phyloP scores from a whole-genome alignment of 2,113 vertebrate species.

The Chroicocephalus ridibundus region DNA sequence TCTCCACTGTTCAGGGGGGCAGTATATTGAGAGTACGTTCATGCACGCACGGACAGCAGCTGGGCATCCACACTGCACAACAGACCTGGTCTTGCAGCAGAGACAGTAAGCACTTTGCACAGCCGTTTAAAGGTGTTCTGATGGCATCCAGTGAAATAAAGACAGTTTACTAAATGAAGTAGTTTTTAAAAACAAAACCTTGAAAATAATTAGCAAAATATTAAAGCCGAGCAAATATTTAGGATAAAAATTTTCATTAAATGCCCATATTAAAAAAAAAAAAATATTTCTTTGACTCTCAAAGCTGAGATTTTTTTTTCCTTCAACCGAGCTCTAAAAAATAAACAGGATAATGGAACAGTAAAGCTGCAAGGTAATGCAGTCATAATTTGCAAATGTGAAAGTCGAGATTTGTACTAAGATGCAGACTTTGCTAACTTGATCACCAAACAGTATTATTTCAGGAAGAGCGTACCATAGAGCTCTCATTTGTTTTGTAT shows the following conservation, averaged over 20 bases:
- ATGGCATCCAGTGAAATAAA: not conserved
- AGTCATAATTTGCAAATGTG: not conserved
- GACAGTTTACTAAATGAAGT: not conserved
- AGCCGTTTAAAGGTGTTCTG: not conserved
- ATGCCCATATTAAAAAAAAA: not conserved
- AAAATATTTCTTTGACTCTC: not conserved
- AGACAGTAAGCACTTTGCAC: too few relatives aligned
- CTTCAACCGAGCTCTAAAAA: not conserved
- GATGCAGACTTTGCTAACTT: not conserved
- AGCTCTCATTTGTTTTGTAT: not conserved
- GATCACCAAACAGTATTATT: not conserved
- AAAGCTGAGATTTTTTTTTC: not conserved
- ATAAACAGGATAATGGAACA: not conserved
- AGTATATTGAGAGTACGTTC: fast-evolving
- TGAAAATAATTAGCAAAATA: not conserved
- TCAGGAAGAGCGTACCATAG: not conserved
- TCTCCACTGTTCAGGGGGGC: not conserved
- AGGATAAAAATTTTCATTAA: not conserved
- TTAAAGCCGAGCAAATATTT: not conserved
- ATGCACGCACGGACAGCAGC: fast-evolving
- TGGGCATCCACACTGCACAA: not conserved
- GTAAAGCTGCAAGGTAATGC: not conserved
- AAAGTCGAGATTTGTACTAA: not conserved
- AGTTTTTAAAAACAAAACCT: not conserved
- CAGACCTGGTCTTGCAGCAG: not conserved